Evolutionary conservation across 2,888 invertebrate species (phyloP).

Genomic region (Leptarthrus brevirostris): DNA sequence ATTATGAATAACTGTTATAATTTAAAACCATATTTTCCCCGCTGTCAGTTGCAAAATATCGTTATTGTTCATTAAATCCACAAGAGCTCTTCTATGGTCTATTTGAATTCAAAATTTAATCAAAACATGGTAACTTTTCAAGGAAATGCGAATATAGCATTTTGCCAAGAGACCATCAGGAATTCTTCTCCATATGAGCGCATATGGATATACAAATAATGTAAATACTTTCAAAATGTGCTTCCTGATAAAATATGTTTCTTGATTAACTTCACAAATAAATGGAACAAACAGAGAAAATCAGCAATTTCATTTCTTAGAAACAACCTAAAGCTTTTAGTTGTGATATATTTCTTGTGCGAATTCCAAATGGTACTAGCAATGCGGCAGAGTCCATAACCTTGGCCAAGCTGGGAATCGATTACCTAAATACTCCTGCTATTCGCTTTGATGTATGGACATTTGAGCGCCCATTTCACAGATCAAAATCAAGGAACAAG

Average conservation of each 20-base stretch:
- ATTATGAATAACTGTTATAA: too few species aligned
- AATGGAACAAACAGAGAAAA: constrained; percentile 23
- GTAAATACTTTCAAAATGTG: neutral
- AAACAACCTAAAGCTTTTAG: constrained; percentile 23
- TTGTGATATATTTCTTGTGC: constrained; percentile 35
- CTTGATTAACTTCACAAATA: constrained; percentile 35
- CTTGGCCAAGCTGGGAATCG: constrained; percentile 32
- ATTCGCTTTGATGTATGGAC: constrained; percentile 38
- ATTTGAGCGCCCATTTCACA: constrained; percentile 27
- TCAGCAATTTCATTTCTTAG: constrained; percentile 45
- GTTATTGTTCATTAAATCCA: too few species aligned
- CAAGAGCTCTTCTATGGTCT: too few species aligned
- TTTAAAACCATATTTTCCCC: too few species aligned
- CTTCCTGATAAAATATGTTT: constrained; percentile 24
- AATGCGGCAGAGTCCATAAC: constrained; percentile 37
- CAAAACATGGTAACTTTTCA: neutral
- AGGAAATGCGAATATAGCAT: neutral
- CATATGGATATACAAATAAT: neutral
- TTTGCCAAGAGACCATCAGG: constrained; percentile 6
- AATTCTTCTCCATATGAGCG: neutral
- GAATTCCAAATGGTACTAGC: constrained; percentile 37
- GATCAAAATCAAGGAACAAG: constrained; percentile 23
- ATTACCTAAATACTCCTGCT: constrained; percentile 28
- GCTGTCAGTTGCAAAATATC: too few species aligned
- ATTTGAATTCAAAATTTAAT: neutral